Base-by-base conservation (phyloP, 1,140 invertebrate genomes). In the Drosophila kohkoa region DNA sequence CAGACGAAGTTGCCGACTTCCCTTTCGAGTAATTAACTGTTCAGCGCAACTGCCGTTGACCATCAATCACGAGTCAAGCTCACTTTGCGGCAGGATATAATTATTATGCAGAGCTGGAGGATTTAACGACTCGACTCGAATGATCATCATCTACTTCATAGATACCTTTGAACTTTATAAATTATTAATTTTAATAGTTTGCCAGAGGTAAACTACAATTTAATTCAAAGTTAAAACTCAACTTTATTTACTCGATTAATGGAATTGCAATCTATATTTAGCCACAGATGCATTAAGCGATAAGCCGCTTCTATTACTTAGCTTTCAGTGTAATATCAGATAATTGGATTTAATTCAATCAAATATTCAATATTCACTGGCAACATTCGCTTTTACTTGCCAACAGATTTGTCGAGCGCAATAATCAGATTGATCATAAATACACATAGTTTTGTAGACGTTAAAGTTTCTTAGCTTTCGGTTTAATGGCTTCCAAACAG, bases 11-110 rank as follows among this genome's bases (percentile, higher is more conserved):
- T 3, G n/a, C 2, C 41, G 46, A 45, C 54, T 45, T 49, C 3
- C 1, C 8, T 8, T 11, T 20, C 25, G 52, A 7, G 65, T 77
- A 86, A 86, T 86, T 79, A 86, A 79, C 68, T 62, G 41, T 48
- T 83, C 38, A 58, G 52, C 66, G 48, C 72, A 58, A 75, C 49
- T 55, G 35, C 32, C 41, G 35, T 28, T 46, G 52, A 48, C 80
- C 76, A 87, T 88, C 82, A 88, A 88, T 87, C 83, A 87, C 32
- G 52, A 64, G 28, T 45, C 62, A 3, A 32, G 48, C 54, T 35
- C 62, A 6, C 66, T 5, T 48, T 30, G 8, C 10, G 79, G 48
- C 66, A 70, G 41, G 32, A 25, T 46, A 43, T 49, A 63, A 69
- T 75, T 69, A 69, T 70, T 74, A 11, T 54, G 51, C 51, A 54